Evolutionary conservation across 2,797 vertebrate genomes (phyloP).

Genomic region (Brotogeris chrysoptera): DNA sequence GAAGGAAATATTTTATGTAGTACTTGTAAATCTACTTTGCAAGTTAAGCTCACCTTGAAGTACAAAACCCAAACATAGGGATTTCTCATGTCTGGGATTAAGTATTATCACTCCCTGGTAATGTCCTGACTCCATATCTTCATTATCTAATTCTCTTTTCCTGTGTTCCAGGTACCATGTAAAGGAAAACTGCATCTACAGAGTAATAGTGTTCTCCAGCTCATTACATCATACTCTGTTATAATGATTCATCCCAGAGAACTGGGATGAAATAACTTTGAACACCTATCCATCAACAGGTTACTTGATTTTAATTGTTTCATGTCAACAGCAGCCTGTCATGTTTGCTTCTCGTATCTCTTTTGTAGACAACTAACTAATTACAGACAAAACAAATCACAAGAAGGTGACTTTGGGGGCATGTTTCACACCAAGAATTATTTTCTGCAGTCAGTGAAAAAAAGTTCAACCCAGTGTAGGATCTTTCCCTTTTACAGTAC

Average conservation of each 20-base stretch:
- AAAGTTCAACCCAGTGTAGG: not conserved
- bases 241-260: not conserved
- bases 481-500: not conserved
- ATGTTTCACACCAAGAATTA: not conserved
- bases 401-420: not conserved
- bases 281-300: not conserved
- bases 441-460: not conserved
- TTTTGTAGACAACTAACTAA: not conserved
- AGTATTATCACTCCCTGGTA: not conserved
- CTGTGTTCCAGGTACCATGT: not conserved
- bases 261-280: not conserved
- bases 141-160: not conserved
- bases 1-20: not conserved
- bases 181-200: not conserved
- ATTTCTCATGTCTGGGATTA: not conserved
- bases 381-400: not conserved
- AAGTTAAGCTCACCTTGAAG: not conserved
- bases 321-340: not conserved
- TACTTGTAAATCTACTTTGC: not conserved
- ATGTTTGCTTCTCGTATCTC: not conserved
- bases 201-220: not conserved
- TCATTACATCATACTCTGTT: not conserved
- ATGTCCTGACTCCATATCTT: not conserved
- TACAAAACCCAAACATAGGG: not conserved
- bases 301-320: not conserved